Evolutionary conservation across 1,140 invertebrate genomes (phyloP).

Genomic region (Littorina saxatilis): DNA sequence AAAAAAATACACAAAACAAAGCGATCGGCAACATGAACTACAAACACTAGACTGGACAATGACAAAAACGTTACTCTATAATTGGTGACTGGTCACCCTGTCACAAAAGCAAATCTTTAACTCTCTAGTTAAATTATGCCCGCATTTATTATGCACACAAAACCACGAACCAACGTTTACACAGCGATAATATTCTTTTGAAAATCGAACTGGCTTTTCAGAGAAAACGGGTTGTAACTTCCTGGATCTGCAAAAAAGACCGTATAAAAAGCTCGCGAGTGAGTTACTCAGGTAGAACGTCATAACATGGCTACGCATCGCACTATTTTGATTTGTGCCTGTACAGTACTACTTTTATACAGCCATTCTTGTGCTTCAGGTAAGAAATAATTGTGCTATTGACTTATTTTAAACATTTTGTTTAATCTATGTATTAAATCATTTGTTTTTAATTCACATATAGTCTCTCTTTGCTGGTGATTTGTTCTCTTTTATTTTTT

Average conservation of each 20-base stretch:
- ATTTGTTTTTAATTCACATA: constrained; percentile 1
- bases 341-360: not conserved
- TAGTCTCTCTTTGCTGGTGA: not conserved
- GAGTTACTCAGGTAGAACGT: not conserved
- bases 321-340: constrained; percentile 32
- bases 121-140: too few species aligned
- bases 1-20: too few species aligned
- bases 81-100: too few species aligned
- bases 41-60: too few species aligned
- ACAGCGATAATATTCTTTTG: too few species aligned
- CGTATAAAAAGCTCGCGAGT: too few species aligned
- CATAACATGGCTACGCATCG: constrained; percentile 18
- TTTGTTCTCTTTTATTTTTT: not conserved
- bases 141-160: not conserved
- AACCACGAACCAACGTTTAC: not conserved
- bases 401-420: not conserved
- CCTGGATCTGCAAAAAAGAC: too few species aligned
- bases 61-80: too few species aligned
- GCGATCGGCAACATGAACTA: too few species aligned
- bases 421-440: not conserved
- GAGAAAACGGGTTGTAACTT: too few species aligned
- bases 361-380: not conserved
- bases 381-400: not conserved
- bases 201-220: too few species aligned
- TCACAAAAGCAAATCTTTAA: too few species aligned